phyloP scores from a whole-genome alignment of 2,888 invertebrate genomes.

The Baccha elongata region DNA sequence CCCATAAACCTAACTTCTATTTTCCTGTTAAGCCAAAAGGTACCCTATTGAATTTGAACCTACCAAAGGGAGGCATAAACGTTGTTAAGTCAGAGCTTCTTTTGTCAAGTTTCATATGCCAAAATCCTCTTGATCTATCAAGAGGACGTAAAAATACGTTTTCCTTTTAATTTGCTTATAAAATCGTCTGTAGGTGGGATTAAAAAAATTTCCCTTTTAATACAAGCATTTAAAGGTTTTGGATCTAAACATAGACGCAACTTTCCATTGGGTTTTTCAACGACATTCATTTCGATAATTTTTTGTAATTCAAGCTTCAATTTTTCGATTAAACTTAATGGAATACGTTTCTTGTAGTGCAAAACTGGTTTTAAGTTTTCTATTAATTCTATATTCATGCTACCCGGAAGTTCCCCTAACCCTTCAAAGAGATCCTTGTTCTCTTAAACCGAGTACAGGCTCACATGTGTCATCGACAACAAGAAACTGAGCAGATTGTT shows the following conservation, averaged over 20 bases:
- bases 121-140: conserved; percentile 56
- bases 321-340: conserved; percentile 51
- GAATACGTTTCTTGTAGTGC: conserved; percentile 73
- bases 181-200: conserved; percentile 76
- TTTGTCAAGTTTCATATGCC: conserved; percentile 72
- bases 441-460: too few species aligned
- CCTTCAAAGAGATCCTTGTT: conserved; percentile 63
- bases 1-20: conserved; percentile 75
- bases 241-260: conserved; percentile 74
- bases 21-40: conserved; percentile 47
- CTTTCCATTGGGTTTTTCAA: conserved; percentile 70
- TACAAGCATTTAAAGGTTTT: conserved; percentile 74
- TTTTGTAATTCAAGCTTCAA: conserved; percentile 63
- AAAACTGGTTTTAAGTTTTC: conserved; percentile 68
- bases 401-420: conserved; percentile 59
- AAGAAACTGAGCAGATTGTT: conserved; percentile 41
- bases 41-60: too few species aligned
- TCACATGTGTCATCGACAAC: conserved; percentile 37
- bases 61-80: too few species aligned
- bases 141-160: conserved; percentile 64
- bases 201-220: too few species aligned
- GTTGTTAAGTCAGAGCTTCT: conserved; percentile 71
- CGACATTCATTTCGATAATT: conserved; percentile 61
- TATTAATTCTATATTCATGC: conserved; percentile 45
- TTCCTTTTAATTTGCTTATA: conserved; percentile 28